Evolutionary conservation across 2,113 vertebrate genomes (phyloP).

Genomic region (Sphyrna mokarran): DNA sequence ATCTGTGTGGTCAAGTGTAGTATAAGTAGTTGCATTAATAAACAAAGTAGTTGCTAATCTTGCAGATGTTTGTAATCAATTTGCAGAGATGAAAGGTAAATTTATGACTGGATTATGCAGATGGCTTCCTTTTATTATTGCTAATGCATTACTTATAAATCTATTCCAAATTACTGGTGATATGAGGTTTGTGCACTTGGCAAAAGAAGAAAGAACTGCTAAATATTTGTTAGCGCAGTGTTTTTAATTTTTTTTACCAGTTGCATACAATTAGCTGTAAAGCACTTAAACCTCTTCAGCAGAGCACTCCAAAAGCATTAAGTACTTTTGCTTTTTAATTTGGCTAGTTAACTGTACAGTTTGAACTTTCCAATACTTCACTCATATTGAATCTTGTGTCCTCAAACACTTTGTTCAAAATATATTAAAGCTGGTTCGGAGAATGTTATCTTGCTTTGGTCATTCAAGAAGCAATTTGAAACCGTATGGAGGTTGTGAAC

Average conservation of each 20-base stretch:
- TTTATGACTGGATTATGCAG: conserved; percentile 26
- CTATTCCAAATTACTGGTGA: conserved; percentile 35
- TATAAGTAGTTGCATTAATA: conserved; percentile 32
- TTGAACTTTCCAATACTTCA: not conserved
- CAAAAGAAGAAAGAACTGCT: conserved; percentile 22
- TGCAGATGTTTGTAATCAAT: conserved; percentile 57
- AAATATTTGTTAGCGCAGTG: conserved; percentile 8
- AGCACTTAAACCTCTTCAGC: not conserved
- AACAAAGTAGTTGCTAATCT: conserved; percentile 28
- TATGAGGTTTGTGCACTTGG: not conserved
- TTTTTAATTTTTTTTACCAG: conserved; percentile 4
- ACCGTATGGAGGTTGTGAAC: not conserved
- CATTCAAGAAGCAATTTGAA: not conserved
- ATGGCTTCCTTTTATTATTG: conserved; percentile 34
- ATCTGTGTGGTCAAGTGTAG: conserved; percentile 25
- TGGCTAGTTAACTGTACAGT: not conserved
- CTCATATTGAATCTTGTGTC: not conserved
- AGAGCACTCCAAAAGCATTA: not conserved
- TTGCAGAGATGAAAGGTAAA: conserved; percentile 50
- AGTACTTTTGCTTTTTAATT: not conserved
- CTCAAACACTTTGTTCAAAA: not conserved
- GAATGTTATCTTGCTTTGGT: not conserved
- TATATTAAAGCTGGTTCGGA: not conserved
- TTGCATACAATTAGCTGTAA: not conserved
- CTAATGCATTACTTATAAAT: conserved; percentile 31